Evolutionary conservation across 1,140 invertebrate genomes (phyloP).

Genomic region (Nomia melanderi): DNA sequence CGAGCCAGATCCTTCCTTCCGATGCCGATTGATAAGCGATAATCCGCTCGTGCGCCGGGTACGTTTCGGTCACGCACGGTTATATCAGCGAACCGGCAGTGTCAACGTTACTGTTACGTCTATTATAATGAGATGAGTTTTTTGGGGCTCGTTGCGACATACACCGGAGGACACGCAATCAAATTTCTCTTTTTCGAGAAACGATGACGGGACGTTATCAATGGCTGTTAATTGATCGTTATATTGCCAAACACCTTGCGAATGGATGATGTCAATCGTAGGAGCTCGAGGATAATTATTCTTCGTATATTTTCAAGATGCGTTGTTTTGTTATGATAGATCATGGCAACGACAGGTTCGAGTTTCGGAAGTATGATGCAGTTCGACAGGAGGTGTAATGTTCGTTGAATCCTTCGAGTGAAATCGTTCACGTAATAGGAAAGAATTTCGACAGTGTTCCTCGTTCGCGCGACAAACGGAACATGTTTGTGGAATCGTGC

Average conservation of each 20-base stretch:
- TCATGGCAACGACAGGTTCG: neutral
- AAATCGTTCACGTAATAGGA: slow-evolving; percentile 44
- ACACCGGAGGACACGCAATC: neutral
- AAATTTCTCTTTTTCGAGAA: slow-evolving; percentile 21
- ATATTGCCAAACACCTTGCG: neutral
- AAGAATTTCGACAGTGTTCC: neutral
- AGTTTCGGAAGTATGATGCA: neutral
- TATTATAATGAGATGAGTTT: neutral
- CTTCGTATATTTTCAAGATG: neutral
- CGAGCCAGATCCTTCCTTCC: neutral
- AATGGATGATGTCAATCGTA: neutral
- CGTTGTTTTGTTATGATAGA: neutral
- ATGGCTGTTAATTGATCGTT: neutral
- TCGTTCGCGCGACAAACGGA: neutral
- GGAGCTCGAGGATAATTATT: neutral
- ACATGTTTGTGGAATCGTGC: neutral
- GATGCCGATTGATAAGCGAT: neutral
- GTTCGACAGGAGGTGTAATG: neutral
- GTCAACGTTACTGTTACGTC: neutral
- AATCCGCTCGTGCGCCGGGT: neutral
- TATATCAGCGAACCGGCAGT: neutral
- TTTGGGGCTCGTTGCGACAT: neutral
- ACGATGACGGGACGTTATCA: neutral
- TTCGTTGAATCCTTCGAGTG: neutral
- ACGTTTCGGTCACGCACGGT: neutral